A percentile compares a stretch with the other conserved stretches of the same genome.
Conservation (phyloP, 2,797 vertebrate genomes). For the Heterohyrax brucei region DNA sequence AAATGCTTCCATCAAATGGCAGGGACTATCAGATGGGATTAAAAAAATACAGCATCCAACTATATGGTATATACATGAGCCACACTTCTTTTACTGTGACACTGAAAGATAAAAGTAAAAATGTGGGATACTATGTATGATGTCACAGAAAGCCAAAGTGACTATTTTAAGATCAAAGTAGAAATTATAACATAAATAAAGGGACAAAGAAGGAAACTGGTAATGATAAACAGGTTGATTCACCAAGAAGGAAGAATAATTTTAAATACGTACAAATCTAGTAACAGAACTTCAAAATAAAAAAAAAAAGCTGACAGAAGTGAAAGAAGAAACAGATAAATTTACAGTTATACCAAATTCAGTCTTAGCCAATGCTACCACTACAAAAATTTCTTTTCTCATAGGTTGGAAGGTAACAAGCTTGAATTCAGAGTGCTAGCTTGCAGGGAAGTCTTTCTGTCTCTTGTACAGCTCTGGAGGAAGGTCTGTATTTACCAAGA, state of each 20-base stretch:
- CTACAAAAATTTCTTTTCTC: no score
- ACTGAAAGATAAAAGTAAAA: conserved; percentile 32
- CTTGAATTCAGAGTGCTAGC: no score
- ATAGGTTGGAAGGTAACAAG: no score
- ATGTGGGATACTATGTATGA: neutral
- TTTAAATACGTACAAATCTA: neutral
- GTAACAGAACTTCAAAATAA: neutral
- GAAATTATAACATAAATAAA: neutral
- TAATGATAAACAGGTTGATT: neutral
- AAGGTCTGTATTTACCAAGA: no score
- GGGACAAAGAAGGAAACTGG: neutral
- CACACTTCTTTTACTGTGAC: neutral
- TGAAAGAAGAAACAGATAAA: neutral
- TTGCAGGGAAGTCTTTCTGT: no score
- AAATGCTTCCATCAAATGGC: no score
- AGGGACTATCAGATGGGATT: neutral
- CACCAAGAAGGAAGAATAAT: neutral
- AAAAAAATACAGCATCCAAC: neutral
- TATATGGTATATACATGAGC: neutral
- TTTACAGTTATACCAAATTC: neutral
- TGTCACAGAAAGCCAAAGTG: neutral
- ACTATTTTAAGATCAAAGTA: neutral
- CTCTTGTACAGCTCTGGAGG: no score
- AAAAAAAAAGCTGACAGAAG: neutral
- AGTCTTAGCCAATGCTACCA: no score